Percentiles rank a stretch among this genome's conserved stretches.
Evolutionary conservation across 1,140 invertebrate species (phyloP).

Genomic region (Apis dorsata): DNA sequence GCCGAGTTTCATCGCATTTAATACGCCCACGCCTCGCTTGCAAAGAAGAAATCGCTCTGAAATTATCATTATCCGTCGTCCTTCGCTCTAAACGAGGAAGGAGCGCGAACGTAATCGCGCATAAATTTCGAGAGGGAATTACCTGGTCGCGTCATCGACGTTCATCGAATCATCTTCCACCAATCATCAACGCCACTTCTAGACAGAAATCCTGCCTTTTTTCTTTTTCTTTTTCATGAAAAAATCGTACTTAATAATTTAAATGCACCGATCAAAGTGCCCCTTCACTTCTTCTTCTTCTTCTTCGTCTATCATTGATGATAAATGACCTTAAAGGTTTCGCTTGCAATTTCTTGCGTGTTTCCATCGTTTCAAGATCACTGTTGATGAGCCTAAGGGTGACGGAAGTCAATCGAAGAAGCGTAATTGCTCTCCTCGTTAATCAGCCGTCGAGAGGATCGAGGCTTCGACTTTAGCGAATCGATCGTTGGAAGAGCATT

Average conservation of each 20-base stretch:
- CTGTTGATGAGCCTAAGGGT: background rate
- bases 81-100: slow-evolving; percentile 27
- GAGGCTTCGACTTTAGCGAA: background rate
- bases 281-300: slow-evolving; percentile 6
- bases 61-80: background rate
- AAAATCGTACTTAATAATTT: too few relatives aligned
- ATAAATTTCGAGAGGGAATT: slow-evolving; percentile 22
- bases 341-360: background rate
- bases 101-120: slow-evolving; percentile 5
- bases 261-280: background rate
- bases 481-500: background rate
- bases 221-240: too few relatives aligned
- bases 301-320: background rate
- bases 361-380: background rate
- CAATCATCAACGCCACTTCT: too few relatives aligned
- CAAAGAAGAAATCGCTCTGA: background rate
- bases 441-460: background rate
- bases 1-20: background rate
- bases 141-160: background rate
- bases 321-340: too few relatives aligned
- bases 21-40: background rate
- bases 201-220: too few relatives aligned
- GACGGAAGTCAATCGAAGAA: background rate
- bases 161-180: slow-evolving; percentile 17
- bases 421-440: slow-evolving; percentile 1